phyloP scores from a whole-genome alignment of 1,140 invertebrate species.

The Sarcophaga bullata region DNA sequence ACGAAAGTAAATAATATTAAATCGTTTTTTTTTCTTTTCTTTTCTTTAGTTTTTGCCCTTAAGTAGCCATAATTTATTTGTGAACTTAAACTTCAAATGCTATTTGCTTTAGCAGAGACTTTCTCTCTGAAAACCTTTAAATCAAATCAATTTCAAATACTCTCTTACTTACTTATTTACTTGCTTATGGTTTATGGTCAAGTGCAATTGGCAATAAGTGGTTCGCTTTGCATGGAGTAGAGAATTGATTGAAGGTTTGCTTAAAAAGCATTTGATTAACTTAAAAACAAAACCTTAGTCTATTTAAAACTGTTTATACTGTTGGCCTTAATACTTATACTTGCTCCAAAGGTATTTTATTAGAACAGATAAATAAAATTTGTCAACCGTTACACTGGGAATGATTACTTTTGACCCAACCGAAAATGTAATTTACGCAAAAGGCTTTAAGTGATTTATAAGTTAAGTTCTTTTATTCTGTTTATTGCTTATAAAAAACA shows the following conservation, averaged over 20 bases:
- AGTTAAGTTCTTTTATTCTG: no score
- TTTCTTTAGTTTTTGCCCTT: slow-evolving; percentile 2
- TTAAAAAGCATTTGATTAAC: background rate
- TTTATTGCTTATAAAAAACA: no score
- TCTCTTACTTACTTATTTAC: no score
- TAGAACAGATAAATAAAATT: background rate
- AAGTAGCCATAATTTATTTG: slow-evolving; percentile 31
- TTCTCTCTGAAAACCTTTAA: background rate
- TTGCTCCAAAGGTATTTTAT: no score
- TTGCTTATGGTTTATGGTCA: background rate
- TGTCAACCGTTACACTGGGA: background rate
- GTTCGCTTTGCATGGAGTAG: no score
- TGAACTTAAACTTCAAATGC: background rate
- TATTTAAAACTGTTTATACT: background rate
- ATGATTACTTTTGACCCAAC: no score
- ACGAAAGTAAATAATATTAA: background rate
- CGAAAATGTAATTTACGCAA: no score
- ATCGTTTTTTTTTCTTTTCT: no score
- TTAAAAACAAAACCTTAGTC: background rate
- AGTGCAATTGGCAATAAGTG: background rate
- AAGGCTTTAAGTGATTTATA: no score
- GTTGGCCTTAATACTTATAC: background rate
- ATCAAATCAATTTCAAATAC: background rate
- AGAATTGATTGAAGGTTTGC: background rate
- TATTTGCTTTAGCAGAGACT: background rate